Conservation (phyloP, 92 coral and sea anemone species). For the Diadumene lineata region DNA sequence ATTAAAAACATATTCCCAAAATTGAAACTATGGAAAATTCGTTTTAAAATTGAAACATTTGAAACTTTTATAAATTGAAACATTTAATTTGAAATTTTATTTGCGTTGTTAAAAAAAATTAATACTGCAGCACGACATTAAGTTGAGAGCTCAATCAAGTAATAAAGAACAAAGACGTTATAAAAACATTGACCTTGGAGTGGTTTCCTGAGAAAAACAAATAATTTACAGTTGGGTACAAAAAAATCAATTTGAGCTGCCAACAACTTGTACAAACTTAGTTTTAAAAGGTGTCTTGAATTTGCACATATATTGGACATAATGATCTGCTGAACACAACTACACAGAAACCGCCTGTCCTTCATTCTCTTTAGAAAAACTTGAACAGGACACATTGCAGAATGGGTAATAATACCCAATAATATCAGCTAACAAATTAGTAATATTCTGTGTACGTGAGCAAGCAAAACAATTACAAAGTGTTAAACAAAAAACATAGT, state of each 20-base stretch:
- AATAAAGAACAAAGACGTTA: neutral
- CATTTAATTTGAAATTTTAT: neutral
- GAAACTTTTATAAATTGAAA: neutral
- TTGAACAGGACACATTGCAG: neutral
- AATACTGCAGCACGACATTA: neutral
- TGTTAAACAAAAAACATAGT: neutral
- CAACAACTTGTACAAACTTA: constrained; percentile 4
- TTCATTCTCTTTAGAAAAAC: neutral
- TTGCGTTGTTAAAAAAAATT: neutral
- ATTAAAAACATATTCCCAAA: too few species aligned
- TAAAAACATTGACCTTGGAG: neutral
- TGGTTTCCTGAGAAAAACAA: neutral
- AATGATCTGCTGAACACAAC: neutral
- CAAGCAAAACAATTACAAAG: neutral
- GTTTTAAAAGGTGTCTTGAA: neutral
- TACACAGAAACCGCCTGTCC: neutral
- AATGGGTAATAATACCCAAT: neutral
- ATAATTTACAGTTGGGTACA: neutral
- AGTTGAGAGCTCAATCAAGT: neutral
- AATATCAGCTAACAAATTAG: neutral
- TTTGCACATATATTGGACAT: neutral
- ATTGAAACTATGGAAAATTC: neutral
- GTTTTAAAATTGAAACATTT: neutral
- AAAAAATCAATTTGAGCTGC: neutral
- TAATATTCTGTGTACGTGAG: neutral